phyloP scores from a whole-genome alignment of 2,888 invertebrate genomes.

The Parnassius glacialis region DNA sequence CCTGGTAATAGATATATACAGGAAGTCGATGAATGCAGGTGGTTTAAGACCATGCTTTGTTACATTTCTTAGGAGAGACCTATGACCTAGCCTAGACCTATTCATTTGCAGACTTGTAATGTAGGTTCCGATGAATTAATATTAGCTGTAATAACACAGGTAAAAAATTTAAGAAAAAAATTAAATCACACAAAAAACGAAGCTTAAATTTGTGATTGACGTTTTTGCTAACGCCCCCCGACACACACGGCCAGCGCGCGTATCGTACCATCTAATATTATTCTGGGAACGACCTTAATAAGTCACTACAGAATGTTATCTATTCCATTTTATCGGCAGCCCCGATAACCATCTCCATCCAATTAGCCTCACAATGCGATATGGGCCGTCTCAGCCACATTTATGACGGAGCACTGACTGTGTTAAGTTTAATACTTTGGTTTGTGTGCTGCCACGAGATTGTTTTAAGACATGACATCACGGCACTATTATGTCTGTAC shows the following conservation, averaged over 20 bases:
- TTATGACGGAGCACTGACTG: constrained; percentile 60
- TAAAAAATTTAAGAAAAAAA: neutral
- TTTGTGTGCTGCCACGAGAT: neutral
- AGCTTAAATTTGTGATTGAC: constrained; percentile 13
- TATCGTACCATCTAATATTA: constrained; percentile 81
- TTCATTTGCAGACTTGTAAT: neutral
- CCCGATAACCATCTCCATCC: constrained; percentile 78
- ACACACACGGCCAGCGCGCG: constrained; percentile 59
- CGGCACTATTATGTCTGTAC: neutral
- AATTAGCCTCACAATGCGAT: constrained; percentile 80
- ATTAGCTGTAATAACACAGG: neutral
- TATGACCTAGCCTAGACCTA: neutral
- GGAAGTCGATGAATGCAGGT: too few species aligned
- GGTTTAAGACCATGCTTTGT: too few species aligned
- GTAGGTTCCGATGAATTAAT: neutral
- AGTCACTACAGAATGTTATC: constrained; percentile 83
- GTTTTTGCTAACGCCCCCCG: constrained; percentile 53
- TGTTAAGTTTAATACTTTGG: constrained; percentile 22
- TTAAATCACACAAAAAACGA: neutral
- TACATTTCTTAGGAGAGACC: too few species aligned
- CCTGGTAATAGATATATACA: too few species aligned
- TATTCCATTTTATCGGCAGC: constrained; percentile 78
- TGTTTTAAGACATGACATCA: constrained; percentile 7
- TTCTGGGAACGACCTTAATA: constrained; percentile 83
- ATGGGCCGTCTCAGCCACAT: constrained; percentile 69